Conservation (phyloP, 2,797 vertebrate genomes). For the Acanthurus leucopareius region DNA sequence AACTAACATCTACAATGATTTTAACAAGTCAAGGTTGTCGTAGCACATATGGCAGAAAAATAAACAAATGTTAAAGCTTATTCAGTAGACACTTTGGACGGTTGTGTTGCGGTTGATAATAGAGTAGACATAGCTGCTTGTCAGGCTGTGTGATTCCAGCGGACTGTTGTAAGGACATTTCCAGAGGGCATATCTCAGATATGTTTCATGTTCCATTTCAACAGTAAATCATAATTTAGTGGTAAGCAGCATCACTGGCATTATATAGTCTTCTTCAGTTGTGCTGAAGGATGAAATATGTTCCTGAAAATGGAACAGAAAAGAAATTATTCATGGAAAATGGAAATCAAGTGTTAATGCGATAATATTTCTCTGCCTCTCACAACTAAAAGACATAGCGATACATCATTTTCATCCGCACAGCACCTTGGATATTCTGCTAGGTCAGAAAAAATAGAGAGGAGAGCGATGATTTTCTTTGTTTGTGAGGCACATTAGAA, state of each 20-base stretch:
- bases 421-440: conserved; percentile 59
- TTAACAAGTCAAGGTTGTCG: conserved; percentile 61
- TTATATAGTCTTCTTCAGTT: conserved; percentile 61
- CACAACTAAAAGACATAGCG: conserved; percentile 66
- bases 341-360: conserved; percentile 83
- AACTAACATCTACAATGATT: conserved; percentile 69
- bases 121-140: conserved; percentile 66
- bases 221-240: conserved; percentile 71
- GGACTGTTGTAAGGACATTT: conserved; percentile 51
- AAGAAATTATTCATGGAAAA: conserved; percentile 82
- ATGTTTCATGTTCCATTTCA: conserved; percentile 65
- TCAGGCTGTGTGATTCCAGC: conserved; percentile 65
- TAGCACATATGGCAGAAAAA: conserved; percentile 64
- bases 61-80: conserved; percentile 65
- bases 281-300: conserved; percentile 74
- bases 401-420: conserved; percentile 68
- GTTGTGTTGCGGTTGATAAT: conserved; percentile 61
- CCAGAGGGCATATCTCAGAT: conserved; percentile 59
- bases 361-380: conserved; percentile 79
- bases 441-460: conserved; percentile 51
- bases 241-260: conserved; percentile 48
- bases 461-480: conserved; percentile 56
- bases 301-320: conserved; percentile 69
- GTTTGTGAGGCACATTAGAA: conserved; percentile 45
- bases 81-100: conserved; percentile 56